These are phyloP conservation scores for Coecobrya sp. DNA, from an alignment of 2,888 invertebrate genomes.

Conservation along the genomic window DNA sequence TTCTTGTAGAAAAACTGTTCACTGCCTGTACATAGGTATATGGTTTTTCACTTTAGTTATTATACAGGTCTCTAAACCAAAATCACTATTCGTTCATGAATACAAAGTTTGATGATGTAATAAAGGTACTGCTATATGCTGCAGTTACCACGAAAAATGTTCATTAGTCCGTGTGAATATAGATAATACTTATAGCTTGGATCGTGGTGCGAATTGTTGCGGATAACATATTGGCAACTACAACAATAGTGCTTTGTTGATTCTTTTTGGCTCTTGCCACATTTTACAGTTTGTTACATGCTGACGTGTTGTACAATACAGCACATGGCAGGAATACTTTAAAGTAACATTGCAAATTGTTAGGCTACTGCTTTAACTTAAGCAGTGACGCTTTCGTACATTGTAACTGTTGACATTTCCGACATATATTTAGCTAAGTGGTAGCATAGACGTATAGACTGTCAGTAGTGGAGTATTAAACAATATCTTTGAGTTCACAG, in stretches of 20 bases:
- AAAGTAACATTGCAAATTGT: no score
- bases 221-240: background rate
- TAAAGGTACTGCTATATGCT: background rate
- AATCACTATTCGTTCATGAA: background rate
- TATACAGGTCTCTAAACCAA: background rate
- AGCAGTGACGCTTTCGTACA: no score
- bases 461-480: no score
- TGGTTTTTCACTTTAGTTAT: background rate
- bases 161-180: constrained; percentile 23
- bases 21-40: background rate
- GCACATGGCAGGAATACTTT: no score
- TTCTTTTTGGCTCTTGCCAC: background rate
- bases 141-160: constrained; percentile 7
- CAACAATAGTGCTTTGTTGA: background rate
- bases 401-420: no score
- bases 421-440: no score
- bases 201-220: background rate
- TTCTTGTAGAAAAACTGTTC: constrained; percentile 8
- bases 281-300: background rate
- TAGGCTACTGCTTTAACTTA: no score
- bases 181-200: background rate
- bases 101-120: background rate
- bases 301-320: no score
- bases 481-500: background rate
- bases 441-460: no score